Evolutionary conservation across 2,113 vertebrate species (phyloP).

Genomic region (Pogonocichla stellata): DNA sequence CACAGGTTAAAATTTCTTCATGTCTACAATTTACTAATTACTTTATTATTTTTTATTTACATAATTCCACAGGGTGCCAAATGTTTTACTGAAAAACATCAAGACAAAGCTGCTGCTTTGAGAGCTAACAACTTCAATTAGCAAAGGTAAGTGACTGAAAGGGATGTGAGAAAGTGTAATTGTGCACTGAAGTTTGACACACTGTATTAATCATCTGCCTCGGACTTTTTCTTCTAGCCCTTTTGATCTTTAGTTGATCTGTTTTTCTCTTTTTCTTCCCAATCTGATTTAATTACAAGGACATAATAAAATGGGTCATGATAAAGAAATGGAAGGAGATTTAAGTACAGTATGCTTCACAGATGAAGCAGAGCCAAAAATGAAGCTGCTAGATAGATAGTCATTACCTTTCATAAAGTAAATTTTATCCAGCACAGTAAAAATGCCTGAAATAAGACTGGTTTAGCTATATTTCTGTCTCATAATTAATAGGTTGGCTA

Average conservation of each 20-base stretch:
- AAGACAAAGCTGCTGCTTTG: neutral
- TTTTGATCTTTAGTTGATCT: neutral
- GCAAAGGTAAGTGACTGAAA: conserved; percentile 1
- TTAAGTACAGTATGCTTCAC: neutral
- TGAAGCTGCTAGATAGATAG: neutral
- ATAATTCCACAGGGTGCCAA: neutral
- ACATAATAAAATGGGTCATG: neutral
- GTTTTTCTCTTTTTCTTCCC: neutral
- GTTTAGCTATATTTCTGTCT: neutral
- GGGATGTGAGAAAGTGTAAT: neutral
- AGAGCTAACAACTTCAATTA: neutral
- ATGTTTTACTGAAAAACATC: neutral
- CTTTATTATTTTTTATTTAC: neutral
- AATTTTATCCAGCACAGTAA: neutral
- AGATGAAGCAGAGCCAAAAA: neutral
- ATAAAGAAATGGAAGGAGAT: neutral
- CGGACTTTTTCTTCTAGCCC: neutral
- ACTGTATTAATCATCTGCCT: neutral
- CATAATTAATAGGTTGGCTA: neutral
- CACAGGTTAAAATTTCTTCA: neutral
- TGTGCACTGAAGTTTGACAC: neutral
- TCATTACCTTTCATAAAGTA: neutral
- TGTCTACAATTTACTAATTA: neutral
- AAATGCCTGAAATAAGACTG: neutral
- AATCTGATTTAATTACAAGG: neutral